These are phyloP conservation scores for Hoplostethus mediterraneus DNA, from an alignment of 2,797 vertebrate genomes.

Conservation along the genomic window DNA sequence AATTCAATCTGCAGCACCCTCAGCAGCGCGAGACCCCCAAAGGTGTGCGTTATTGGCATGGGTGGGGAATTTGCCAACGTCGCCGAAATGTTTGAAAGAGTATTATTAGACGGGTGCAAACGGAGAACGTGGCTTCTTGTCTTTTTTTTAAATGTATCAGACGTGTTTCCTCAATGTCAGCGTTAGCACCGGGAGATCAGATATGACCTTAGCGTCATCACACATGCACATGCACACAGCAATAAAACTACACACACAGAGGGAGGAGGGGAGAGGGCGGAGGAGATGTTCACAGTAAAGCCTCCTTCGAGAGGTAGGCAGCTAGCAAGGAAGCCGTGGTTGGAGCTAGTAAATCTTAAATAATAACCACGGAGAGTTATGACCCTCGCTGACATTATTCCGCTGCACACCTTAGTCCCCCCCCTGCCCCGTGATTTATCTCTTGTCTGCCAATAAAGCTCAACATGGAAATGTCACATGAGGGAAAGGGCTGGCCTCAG, in stretches of 20 bases:
- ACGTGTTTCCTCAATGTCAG: constrained; percentile 58
- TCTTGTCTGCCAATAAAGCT: constrained; percentile 78
- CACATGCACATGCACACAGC: constrained; percentile 14
- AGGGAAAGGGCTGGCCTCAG: constrained; percentile 69
- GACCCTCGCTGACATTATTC: constrained; percentile 78
- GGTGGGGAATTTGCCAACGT: constrained; percentile 60
- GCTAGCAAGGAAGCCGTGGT: constrained; percentile 50
- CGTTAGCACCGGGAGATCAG: constrained; percentile 52
- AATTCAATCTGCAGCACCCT: constrained; percentile 74
- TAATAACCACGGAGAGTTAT: constrained; percentile 81
- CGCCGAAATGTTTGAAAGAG: constrained; percentile 53
- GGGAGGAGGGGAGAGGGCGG: constrained; percentile 19
- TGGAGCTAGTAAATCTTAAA: constrained; percentile 76
- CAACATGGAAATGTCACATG: constrained; percentile 82
- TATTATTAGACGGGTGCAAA: constrained; percentile 60
- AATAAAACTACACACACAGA: constrained; percentile 27
- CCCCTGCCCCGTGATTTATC: constrained; percentile 77
- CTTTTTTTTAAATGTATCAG: constrained; percentile 57
- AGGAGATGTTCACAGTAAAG: constrained; percentile 46
- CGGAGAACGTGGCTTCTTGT: constrained; percentile 35
- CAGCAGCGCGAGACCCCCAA: constrained; percentile 57
- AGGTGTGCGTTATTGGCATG: constrained; percentile 70
- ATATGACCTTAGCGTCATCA: constrained; percentile 66
- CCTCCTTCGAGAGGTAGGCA: constrained; percentile 48
- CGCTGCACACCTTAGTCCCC: constrained; percentile 72